Evolutionary conservation across 2,888 invertebrate genomes (phyloP).

Genomic region (Oasisia sp.): DNA sequence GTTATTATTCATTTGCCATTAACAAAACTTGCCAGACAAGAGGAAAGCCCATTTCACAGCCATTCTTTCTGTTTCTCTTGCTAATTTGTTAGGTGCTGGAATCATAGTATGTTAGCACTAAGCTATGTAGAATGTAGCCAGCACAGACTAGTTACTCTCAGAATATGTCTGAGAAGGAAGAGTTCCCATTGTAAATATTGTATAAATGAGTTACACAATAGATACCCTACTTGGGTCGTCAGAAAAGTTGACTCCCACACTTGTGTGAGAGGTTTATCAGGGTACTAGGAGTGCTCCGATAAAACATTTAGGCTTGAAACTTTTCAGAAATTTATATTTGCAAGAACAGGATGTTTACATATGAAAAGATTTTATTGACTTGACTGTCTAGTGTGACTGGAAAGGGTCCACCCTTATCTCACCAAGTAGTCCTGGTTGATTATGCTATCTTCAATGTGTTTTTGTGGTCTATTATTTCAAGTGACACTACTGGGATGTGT

Average conservation of each 20-base stretch:
- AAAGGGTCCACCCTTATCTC: neutral
- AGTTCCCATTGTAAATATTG: neutral
- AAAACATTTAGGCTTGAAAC: neutral
- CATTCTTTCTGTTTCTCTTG: neutral
- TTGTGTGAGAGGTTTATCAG: neutral
- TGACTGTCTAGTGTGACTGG: neutral
- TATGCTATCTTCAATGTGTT: neutral
- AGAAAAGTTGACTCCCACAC: neutral
- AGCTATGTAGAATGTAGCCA: neutral
- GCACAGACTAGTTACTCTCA: neutral
- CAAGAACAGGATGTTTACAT: neutral
- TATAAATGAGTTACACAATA: neutral
- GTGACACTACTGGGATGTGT: neutral
- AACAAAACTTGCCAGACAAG: neutral
- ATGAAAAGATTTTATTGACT: neutral
- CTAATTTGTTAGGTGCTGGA: no score
- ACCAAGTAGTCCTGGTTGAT: neutral
- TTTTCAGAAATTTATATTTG: neutral
- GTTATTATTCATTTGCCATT: neutral
- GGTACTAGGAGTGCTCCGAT: neutral
- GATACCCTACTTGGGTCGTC: neutral
- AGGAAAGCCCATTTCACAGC: neutral
- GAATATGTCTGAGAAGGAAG: neutral
- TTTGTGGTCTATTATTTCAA: slow-evolving; percentile 4
- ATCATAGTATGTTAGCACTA: neutral